Evolutionary conservation across 2,888 invertebrate genomes (phyloP), one percentile per base, ranked within the genome.

Genomic region (Thymelicus sylvestris): DNA sequence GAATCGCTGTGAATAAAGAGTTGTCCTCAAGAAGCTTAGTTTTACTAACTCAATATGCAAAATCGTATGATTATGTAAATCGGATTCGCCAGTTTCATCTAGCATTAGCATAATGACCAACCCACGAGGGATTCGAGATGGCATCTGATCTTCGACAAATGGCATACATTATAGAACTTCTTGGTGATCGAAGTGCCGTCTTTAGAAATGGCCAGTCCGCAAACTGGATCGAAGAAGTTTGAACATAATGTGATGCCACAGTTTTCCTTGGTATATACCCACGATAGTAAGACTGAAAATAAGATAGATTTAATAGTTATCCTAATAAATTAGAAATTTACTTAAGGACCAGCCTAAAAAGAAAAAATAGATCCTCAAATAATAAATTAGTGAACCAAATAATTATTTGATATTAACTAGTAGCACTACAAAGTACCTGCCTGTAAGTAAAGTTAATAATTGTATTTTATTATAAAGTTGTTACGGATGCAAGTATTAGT

Each of bases 81-180:
- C 41, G 31, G n/a, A 65, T 64, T 39, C 69, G 64, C 24, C 50
- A 70, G 65, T 65, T 70, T 70, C 65, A 70, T 70, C 71, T 66
- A 71, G 47, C 52, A 71, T 71, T 71, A 71, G 71, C 71, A 71
- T 71, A 71, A 71, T 71, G 63, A 76, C 73, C 69, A 73, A 81
- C 81, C 78, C 67, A 72, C 69, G 61, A 66, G 47, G 57, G 74
- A 71, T 69, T 69, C 72, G 39, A 78, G 75, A 59, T 75, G 74
- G 72, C 91, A 92, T 73, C 79, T 81, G 50, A 83, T 79, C 74
- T 80, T 85, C 59, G 76, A 80, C 61, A 92, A 75, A 71, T 82
- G 78, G 71, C 92, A 92, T 71, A 83, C 77, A 74, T 92, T 92
- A 63, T 87, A 83, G 74, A 81, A 90, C 62, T 66, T 80, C 24